Evolutionary conservation across 2,113 vertebrate genomes (phyloP).

Genomic region (Ivindomyrus marchei): DNA sequence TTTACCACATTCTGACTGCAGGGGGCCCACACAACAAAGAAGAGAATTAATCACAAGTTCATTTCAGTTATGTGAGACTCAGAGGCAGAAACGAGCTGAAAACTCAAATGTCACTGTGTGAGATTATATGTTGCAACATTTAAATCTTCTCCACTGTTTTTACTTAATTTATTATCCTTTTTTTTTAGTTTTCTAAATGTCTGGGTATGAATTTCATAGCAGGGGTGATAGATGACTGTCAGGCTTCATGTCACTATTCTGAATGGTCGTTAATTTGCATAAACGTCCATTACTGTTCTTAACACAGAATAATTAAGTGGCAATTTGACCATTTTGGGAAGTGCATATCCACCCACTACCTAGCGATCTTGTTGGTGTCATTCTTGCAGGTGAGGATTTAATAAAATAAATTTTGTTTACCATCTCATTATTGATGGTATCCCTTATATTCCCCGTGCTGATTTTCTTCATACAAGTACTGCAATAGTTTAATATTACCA

Average conservation of each 20-base stretch:
- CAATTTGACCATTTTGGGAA: not conserved
- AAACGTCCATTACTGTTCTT: not conserved
- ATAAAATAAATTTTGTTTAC: not conserved
- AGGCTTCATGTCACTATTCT: not conserved
- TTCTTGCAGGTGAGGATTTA: not conserved
- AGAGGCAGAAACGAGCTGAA: not conserved
- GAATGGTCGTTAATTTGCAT: not conserved
- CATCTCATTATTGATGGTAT: not conserved
- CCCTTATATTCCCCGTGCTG: not conserved
- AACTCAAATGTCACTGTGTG: not conserved
- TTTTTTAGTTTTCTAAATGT: not conserved
- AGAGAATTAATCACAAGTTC: not conserved
- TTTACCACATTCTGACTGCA: not conserved
- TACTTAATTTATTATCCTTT: not conserved
- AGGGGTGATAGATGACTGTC: not conserved
- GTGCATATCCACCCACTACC: not conserved
- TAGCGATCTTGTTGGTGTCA: not conserved
- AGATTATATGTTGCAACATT: not conserved
- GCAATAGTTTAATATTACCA: not conserved
- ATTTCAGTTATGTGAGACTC: not conserved
- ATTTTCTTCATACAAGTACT: not conserved
- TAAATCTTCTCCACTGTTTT: not conserved
- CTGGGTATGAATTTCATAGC: not conserved
- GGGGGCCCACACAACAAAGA: not conserved
- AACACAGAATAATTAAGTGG: not conserved